Conservation (phyloP, 2,888 invertebrate species). For the Cryptophagus acutangulus region DNA sequence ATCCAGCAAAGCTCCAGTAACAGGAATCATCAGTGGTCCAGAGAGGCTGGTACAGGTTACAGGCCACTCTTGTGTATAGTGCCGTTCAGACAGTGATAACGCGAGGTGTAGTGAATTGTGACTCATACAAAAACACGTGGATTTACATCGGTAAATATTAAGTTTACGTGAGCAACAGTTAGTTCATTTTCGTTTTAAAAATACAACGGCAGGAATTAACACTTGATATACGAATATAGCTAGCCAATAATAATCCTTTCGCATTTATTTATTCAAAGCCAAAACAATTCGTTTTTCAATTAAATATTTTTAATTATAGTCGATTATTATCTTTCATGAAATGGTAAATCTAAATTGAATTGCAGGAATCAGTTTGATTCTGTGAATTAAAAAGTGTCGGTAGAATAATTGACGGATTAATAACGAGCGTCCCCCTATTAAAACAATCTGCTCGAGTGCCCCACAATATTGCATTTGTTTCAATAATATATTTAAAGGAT, state of each 20-base stretch:
- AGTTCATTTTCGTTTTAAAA: background rate
- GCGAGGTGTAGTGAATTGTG: constrained; percentile 7
- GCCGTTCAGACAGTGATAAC: constrained; percentile 6
- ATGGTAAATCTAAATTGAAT: no score
- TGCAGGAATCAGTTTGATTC: constrained; percentile 12
- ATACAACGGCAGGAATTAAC: no score
- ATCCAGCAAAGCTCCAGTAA: constrained; percentile 6
- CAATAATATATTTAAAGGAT: constrained; percentile 27
- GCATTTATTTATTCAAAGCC: no score
- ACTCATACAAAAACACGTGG: constrained; percentile 5
- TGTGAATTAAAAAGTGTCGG: constrained; percentile 26
- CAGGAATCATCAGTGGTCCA: constrained; percentile 9
- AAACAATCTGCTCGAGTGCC: constrained; percentile 20
- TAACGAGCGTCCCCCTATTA: constrained; percentile 20
- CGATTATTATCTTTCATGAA: background rate
- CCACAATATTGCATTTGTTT: constrained; percentile 35
- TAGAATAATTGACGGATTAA: constrained; percentile 21
- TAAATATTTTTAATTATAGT: background rate
- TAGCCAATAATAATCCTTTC: no score
- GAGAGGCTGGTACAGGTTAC: constrained; percentile 9
- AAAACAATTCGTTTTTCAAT: background rate
- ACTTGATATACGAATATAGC: no score
- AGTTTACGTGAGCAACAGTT: constrained; percentile 3
- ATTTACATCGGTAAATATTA: constrained; percentile 8
- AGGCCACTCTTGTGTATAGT: constrained; percentile 8